Base-by-base conservation (phyloP, 2,113 vertebrate species). In the Rhodinocichla rosea region DNA sequence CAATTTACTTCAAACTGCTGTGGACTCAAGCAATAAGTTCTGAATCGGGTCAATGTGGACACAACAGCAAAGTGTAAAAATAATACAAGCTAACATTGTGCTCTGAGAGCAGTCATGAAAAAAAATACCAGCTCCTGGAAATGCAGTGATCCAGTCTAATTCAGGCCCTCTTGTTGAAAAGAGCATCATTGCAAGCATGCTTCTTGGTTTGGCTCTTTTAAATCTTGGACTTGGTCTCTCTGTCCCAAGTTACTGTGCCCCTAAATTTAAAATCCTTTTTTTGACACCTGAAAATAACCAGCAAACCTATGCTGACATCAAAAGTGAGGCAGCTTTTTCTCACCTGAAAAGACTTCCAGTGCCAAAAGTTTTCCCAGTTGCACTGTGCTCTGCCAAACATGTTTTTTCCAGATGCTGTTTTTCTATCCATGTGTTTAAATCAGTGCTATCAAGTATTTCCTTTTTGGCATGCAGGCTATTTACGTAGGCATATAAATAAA, bases 371-470 rank as follows among this genome's bases (percentile, higher is more conserved):
- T 93, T 83, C 40, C 70, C 57, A 85, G 49, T 85, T 91, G 49
- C 44, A 40, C 24, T 26, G 44, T 79, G 57, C 32, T 94, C 74
- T 93, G 84, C 74, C 90, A 92, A 78, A 56, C 49, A 13, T 17
- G 7, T 87, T 92, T 96, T 71, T 81, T 94, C 74, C 90, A 96
- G 95, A 87, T 82, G 65, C 47, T 3, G 9, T 75, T 93, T 77
- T 78, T 75, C 45, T 89, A 84, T 60, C 52, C 26, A 11, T 40
- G 65, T 82, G 57, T 73, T 97, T 79, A 84, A 91, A 65, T 84
- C 39, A 23, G 35, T 22, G 49, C 37, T 64, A 35, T 32, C 26
- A 27, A 80, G 50, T 65, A 35, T 77, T 94, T 96, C 56, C n/a
- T 71, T 89, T 82, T n/a, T 71, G 70, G 39, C 65, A 37, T 79